These are phyloP conservation scores for Zaprionus vittiger DNA, from an alignment of 1,140 invertebrate genomes.

Conservation along the genomic window DNA sequence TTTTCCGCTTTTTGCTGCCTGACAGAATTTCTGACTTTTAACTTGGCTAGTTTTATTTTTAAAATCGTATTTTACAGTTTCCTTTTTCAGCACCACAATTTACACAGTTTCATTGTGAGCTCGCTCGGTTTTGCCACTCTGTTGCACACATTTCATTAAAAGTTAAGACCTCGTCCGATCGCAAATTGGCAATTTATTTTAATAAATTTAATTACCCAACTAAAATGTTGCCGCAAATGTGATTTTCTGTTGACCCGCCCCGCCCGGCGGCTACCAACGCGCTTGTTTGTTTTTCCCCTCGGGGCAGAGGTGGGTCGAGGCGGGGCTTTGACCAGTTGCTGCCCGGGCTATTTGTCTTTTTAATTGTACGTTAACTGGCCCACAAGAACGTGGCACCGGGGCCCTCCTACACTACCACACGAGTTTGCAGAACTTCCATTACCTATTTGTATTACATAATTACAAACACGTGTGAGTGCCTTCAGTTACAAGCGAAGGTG, in stretches of 20 bases:
- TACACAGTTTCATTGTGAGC: slow-evolving; percentile 47
- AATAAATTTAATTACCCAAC: slow-evolving; percentile 75
- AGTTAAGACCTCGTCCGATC: slow-evolving; percentile 57
- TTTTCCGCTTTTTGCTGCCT: slow-evolving; percentile 23
- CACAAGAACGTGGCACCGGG: slow-evolving; percentile 30
- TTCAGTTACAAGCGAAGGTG: neutral
- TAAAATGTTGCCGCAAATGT: slow-evolving; percentile 43
- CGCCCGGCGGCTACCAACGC: neutral
- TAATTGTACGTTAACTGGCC: slow-evolving; percentile 57
- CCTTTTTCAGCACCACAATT: slow-evolving; percentile 25
- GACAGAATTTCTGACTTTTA: slow-evolving; percentile 12
- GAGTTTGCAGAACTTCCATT: slow-evolving; percentile 68
- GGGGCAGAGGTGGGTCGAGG: neutral
- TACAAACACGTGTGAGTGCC: slow-evolving; percentile 47
- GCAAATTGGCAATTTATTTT: slow-evolving; percentile 73
- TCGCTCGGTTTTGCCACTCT: slow-evolving; percentile 18
- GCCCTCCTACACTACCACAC: slow-evolving; percentile 1
- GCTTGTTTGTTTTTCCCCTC: slow-evolving; percentile 28
- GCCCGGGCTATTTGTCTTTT: slow-evolving; percentile 59
- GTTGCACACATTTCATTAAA: slow-evolving; percentile 60
- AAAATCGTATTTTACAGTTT: neutral
- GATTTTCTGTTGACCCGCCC: slow-evolving; percentile 16
- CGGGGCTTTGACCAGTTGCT: slow-evolving; percentile 39
- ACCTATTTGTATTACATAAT: slow-evolving; percentile 77
- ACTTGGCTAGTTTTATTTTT: slow-evolving; percentile 17